These are phyloP conservation scores for Brachionus rotundiformis DNA, from an alignment of 1,140 invertebrate genomes.

Conservation along the genomic window DNA sequence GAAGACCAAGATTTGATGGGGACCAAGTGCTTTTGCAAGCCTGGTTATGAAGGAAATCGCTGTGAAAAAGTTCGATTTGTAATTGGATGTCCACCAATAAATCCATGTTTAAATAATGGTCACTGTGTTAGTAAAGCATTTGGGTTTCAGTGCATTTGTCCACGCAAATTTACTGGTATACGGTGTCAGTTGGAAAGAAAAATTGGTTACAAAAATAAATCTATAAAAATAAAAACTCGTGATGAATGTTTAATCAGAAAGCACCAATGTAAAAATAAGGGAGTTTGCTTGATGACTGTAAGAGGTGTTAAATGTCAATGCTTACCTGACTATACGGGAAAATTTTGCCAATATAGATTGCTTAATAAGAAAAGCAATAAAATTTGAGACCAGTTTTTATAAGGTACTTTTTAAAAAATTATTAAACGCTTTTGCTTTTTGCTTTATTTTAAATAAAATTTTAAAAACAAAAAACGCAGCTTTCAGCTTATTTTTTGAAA, in stretches of 20 bases:
- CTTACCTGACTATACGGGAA: conserved; percentile 38
- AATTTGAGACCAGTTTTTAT: conserved; percentile 1
- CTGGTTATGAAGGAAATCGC: conserved; percentile 44
- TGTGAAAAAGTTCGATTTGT: conserved; percentile 52
- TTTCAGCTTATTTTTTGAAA: not conserved
- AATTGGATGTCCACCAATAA: conserved; percentile 43
- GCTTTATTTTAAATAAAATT: not conserved
- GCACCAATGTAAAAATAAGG: conserved; percentile 25
- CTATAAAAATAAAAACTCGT: not conserved
- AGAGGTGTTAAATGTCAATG: conserved; percentile 46
- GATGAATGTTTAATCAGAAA: not conserved
- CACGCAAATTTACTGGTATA: not conserved
- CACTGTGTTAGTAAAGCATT: conserved; percentile 33
- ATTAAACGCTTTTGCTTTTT: not conserved
- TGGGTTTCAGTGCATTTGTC: conserved; percentile 37
- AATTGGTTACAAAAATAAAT: not conserved
- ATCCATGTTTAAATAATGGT: conserved; percentile 51
- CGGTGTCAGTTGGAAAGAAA: conserved; percentile 33
- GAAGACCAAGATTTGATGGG: conserved; percentile 10
- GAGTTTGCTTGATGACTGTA: conserved; percentile 14
- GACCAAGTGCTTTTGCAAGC: conserved; percentile 15
- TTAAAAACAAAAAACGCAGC: not conserved
- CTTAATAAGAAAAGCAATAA: not conserved
- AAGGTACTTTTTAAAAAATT: not conserved
- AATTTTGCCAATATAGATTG: conserved; percentile 37